A percentile compares a stretch with the other conserved stretches of the same genome.
phyloP scores from a whole-genome alignment of 35 echinoderm and acorn worm species.

The Amphiura filiformis region DNA sequence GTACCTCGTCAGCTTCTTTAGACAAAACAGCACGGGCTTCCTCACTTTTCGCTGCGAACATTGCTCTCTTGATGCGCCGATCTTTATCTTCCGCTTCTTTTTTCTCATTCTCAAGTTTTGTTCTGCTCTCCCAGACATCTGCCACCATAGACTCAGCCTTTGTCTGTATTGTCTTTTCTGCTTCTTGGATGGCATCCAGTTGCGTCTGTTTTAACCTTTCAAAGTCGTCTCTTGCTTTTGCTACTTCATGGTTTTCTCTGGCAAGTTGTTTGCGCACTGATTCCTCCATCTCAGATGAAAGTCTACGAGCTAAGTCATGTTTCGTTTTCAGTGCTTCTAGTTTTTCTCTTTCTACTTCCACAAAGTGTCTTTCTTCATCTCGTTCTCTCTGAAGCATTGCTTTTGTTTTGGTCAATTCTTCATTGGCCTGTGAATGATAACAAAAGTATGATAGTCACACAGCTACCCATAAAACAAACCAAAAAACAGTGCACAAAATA shows the following conservation, averaged over 20 bases:
- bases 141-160: slow-evolving; percentile 70
- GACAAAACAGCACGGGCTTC: slow-evolving; percentile 49
- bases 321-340: slow-evolving; percentile 80
- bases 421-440: slow-evolving; percentile 40
- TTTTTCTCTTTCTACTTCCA: slow-evolving; percentile 78
- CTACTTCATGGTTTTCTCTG: slow-evolving; percentile 72
- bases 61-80: slow-evolving; percentile 30
- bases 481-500: background rate
- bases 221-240: slow-evolving; percentile 78
- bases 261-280: slow-evolving; percentile 44
- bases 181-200: slow-evolving; percentile 78
- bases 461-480: background rate
- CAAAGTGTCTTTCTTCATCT: slow-evolving; percentile 79
- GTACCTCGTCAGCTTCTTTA: slow-evolving; percentile 50
- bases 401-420: slow-evolving; percentile 66
- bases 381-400: slow-evolving; percentile 65
- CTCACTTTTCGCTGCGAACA: slow-evolving; percentile 39
- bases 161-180: slow-evolving; percentile 75
- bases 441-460: background rate
- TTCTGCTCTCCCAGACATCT: slow-evolving; percentile 83
- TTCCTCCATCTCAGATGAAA: slow-evolving; percentile 71
- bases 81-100: slow-evolving; percentile 51
- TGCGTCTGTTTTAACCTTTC: slow-evolving; percentile 78
- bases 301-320: slow-evolving; percentile 63
- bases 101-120: slow-evolving; percentile 65